These are phyloP conservation scores for Zaprionus ghesquierei DNA, from an alignment of 1,140 invertebrate species.

Conservation along the genomic window DNA sequence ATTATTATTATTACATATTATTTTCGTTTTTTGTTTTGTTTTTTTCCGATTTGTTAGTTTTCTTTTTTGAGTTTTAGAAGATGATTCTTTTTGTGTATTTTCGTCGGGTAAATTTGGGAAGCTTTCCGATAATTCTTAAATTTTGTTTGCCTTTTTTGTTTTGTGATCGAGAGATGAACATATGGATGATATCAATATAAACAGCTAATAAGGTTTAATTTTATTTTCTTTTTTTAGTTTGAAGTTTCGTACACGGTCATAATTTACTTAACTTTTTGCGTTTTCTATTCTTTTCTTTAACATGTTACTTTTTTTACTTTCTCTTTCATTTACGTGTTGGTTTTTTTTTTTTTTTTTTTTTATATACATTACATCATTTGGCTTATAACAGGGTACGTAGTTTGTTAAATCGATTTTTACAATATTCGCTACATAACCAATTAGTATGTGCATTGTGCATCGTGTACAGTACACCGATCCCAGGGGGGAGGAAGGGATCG, in stretches of 20 bases:
- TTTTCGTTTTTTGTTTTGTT: constrained; percentile 10
- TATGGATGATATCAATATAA: constrained; percentile 27
- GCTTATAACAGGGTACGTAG: constrained; percentile 29
- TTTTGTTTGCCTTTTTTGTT: background rate
- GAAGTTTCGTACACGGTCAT: constrained; percentile 12
- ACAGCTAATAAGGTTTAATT: constrained; percentile 31
- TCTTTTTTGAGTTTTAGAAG: background rate
- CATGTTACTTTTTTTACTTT: background rate
- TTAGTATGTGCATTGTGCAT: background rate
- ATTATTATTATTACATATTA: background rate
- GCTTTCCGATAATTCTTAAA: constrained; percentile 18
- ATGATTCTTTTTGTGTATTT: background rate
- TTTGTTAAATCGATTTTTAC: constrained; percentile 25
- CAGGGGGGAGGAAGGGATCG: background rate
- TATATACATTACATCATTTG: constrained; percentile 37
- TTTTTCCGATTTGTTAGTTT: constrained; percentile 28
- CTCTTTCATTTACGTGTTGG: background rate
- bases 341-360: background rate
- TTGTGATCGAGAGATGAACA: constrained; percentile 9
- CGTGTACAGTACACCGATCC: background rate
- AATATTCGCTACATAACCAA: constrained; percentile 19
- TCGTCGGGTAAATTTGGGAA: constrained; percentile 19
- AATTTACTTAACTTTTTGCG: constrained; percentile 24
- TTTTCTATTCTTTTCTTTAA: background rate
- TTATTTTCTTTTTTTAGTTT: constrained; percentile 11